Conservation (phyloP, 2,888 invertebrate genomes). For the Synanthedon formicaeformis region DNA sequence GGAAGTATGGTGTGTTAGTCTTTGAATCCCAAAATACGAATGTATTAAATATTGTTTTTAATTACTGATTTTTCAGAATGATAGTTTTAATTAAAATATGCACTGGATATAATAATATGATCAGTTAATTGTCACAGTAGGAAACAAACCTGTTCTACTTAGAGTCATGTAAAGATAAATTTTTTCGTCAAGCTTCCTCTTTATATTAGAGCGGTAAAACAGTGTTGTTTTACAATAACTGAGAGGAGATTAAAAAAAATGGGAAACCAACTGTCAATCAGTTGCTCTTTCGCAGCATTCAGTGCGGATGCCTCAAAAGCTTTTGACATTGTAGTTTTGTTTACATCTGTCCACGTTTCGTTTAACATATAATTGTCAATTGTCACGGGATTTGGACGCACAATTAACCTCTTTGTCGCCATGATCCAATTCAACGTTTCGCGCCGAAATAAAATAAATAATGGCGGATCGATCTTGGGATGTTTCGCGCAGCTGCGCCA, state of each 20-base stretch:
- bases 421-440: conserved; percentile 63
- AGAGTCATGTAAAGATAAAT: not conserved
- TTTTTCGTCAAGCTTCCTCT: not conserved
- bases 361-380: conserved; percentile 49
- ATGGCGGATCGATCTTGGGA: conserved; percentile 48
- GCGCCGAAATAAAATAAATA: conserved; percentile 68
- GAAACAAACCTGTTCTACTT: not conserved
- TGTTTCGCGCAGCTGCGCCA: conserved; percentile 52
- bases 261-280: not conserved
- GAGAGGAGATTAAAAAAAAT: not conserved
- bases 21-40: no score
- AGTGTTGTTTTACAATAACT: not conserved
- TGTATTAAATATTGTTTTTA: no score
- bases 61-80: no score
- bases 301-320: conserved; percentile 2
- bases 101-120: no score
- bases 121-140: no score
- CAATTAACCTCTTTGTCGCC: conserved; percentile 66
- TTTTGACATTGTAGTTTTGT: conserved; percentile 45
- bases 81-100: no score
- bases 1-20: no score
- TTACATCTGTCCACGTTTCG: conserved; percentile 62
- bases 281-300: conserved; percentile 14
- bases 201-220: not conserved
- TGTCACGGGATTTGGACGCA: conserved; percentile 65